Conservation (phyloP, 37 sponge, comb jelly and placozoan genomes). For the Agelas oroides region DNA sequence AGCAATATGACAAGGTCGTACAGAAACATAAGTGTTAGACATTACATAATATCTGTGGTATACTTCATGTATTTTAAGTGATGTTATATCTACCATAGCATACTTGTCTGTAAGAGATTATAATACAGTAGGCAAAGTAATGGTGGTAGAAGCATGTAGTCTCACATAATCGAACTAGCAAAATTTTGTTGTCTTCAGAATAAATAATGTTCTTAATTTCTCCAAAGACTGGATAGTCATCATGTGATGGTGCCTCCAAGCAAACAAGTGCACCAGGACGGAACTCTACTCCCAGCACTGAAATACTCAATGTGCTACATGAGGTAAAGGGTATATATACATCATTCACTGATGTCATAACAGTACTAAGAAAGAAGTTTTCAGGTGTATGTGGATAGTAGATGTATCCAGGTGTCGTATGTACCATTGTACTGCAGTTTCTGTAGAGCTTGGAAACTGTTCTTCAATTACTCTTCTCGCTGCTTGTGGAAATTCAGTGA, state of each 20-base stretch:
- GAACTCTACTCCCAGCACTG: not conserved
- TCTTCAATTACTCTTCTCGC: too few species aligned
- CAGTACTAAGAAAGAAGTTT: too few species aligned
- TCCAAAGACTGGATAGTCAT: conserved; percentile 5
- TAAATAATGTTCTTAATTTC: not conserved
- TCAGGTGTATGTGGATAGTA: too few species aligned
- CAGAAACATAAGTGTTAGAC: too few species aligned
- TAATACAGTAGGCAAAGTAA: not conserved
- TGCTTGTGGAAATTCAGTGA: too few species aligned
- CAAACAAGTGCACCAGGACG: not conserved
- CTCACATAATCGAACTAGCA: not conserved
- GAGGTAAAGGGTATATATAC: not conserved
- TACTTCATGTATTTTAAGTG: not conserved
- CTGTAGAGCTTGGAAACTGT: too few species aligned
- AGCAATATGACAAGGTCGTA: too few species aligned
- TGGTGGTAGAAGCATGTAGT: not conserved
- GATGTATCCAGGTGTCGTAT: too few species aligned
- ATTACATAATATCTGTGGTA: too few species aligned
- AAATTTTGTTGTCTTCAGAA: not conserved
- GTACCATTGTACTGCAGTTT: too few species aligned
- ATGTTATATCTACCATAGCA: not conserved
- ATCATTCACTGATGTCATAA: not conserved
- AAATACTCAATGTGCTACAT: not conserved
- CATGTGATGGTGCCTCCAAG: not conserved
- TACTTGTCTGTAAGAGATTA: not conserved